Evolutionary conservation across 2,797 vertebrate species (phyloP), one percentile per base, ranked within the genome.

Genomic region (Cetoscarus ocellatus): DNA sequence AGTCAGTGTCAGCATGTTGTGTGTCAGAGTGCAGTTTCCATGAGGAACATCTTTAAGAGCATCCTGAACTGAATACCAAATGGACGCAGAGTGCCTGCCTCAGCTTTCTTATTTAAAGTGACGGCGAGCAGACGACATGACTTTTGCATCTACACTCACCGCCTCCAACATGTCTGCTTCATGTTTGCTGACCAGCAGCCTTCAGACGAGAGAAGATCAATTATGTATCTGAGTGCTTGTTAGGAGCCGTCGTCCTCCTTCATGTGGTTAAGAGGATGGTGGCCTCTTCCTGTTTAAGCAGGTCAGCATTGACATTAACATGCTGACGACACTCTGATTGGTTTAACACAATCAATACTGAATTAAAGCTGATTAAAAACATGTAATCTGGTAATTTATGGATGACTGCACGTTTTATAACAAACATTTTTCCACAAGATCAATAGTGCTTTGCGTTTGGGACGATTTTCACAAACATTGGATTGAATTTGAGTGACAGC

Each of bases 61-160:
- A 7, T 50, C 13, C 18, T 56, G 27, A 54, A 36, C 11, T 67
- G 70, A 62, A 61, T 74, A 60, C 45, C 18, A 56, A 61, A 77
- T 64, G 50, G 35, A n/a, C 19, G 35, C 15, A 13, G 52, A 45
- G 49, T 65, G 57, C 68, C n/a, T 65, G 50, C 68, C 14, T 10
- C 53, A 68, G 3, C 17, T 82, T 45, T 61, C 80, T 80, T 78
- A 79, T 86, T 72, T 78, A 80, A 77, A 63, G 59, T 57, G 65
- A 70, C 60, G 39, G 60, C 51, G 15, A 52, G 57, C n/a, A 53
- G 45, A 42, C 40, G 53, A 77, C 76, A 80, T 69, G 75, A 73
- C 39, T 77, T 67, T 59, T 77, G 54, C 81, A 80, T 80, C 68
- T 67, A 17, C 61, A 9, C 57, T 66, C 9, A 54, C 51, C 36